Conservation (phyloP, 2,113 vertebrate species). For the Chauna torquata region DNA sequence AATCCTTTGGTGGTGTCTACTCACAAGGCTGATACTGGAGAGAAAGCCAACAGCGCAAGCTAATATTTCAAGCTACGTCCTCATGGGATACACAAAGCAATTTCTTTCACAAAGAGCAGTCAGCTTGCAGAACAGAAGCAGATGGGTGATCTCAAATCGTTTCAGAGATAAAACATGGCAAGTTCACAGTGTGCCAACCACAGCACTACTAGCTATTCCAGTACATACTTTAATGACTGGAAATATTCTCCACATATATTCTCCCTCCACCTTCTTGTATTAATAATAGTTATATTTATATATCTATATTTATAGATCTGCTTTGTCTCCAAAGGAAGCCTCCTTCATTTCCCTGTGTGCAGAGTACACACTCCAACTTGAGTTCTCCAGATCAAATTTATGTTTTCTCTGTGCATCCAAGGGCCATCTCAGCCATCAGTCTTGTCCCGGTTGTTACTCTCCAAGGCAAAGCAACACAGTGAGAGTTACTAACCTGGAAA, state of each 20-base stretch:
- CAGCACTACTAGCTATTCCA: neutral
- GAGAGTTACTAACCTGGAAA: neutral
- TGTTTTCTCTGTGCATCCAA: neutral
- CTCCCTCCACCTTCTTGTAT: neutral
- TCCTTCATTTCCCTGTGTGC: neutral
- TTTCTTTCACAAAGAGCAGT: neutral
- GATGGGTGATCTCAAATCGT: neutral
- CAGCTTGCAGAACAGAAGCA: slow-evolving; percentile 22
- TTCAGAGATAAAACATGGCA: neutral
- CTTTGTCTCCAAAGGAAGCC: neutral
- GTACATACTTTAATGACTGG: neutral
- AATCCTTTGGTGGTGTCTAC: neutral
- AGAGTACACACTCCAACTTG: fast-evolving
- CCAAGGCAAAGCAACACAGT: neutral
- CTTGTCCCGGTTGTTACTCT: neutral
- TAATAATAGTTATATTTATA: neutral
- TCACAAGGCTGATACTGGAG: neutral
- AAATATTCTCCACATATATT: neutral
- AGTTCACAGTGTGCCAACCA: neutral
- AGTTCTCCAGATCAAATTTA: neutral
- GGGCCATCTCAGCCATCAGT: neutral
- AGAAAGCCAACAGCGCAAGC: neutral
- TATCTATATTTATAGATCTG: neutral
- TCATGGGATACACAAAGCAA: neutral
- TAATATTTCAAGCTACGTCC: neutral